Base-by-base conservation (phyloP, 2,888 invertebrate species). In the Idaea dimidiata region DNA sequence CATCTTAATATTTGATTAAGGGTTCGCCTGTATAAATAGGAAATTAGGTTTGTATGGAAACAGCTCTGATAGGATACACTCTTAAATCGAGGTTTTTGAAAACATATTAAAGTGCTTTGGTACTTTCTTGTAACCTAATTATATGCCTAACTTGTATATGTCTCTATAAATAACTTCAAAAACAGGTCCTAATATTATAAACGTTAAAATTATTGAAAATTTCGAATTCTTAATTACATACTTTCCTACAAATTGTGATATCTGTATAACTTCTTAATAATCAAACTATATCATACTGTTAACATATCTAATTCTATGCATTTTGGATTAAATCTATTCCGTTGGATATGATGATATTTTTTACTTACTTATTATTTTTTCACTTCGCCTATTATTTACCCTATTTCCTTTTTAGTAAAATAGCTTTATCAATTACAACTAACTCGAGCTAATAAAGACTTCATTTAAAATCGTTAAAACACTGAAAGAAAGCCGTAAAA, bases 351-450 rank as follows among this genome's bases (percentile, higher is more conserved):
- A 59, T 59, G 58, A 24, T 56, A 58, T 62, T 57, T 66, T 71
- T 71, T 70, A 61, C 59, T 60, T 59, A 62, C 53, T 53, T 54
- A 10, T 59, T 58, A 18, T 58, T 58, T 86, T 90, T 88, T n/a
- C n/a, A n/a, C 88, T 85, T 86, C 78, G 74, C 82, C 89, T 88
- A 88, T 89, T 88, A 83, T 72, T 77, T 79, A 78, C 84, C 83
- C 82, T 80, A 81, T 80, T 80, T 83, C 81, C 80, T 82, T 82
- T 87, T 87, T 83, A 84, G 87, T 87, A 88, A 85, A 84, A 83
- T 77, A 78, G 82, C 43, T 43, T 88, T 88, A 89, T 89, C 88
- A 80, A 77, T 75, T 82, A 81, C 83, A 83, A 80, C 83, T 86
- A 83, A 82, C 86, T 87, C 87, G 87, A 87, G 86, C 85, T 78